phyloP scores from a whole-genome alignment of 2,113 vertebrate species.

The Ranitomeya variabilis region DNA sequence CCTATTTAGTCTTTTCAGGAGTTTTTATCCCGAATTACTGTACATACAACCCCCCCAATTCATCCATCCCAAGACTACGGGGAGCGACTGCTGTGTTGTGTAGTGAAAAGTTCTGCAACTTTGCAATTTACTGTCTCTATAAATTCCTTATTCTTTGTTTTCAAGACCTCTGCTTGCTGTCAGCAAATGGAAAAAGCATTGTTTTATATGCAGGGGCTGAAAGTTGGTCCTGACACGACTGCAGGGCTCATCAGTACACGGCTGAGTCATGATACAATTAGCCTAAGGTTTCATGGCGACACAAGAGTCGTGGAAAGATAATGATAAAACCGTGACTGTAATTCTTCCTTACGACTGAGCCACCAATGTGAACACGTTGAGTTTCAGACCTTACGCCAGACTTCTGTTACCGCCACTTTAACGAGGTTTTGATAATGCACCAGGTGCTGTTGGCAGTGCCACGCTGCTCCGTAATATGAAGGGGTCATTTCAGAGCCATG shows the following conservation, averaged over 20 bases:
- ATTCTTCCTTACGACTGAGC: too few relatives aligned
- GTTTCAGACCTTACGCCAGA: too few relatives aligned
- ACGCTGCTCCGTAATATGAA: too few relatives aligned
- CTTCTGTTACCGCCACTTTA: too few relatives aligned
- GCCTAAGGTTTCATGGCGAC: too few relatives aligned
- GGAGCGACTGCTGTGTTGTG: neutral
- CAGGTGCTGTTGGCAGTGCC: too few relatives aligned
- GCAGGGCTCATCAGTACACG: neutral
- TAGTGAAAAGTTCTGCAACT: neutral
- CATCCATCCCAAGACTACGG: neutral
- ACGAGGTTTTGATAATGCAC: too few relatives aligned
- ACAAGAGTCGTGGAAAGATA: too few relatives aligned
- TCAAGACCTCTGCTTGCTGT: slow-evolving; percentile 1
- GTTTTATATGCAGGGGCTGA: neutral
- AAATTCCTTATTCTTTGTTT: neutral
- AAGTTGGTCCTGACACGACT: neutral
- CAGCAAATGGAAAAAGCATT: neutral
- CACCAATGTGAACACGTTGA: too few relatives aligned
- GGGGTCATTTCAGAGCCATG: too few relatives aligned
- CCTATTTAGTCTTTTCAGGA: neutral
- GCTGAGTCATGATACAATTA: neutral
- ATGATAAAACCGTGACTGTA: too few relatives aligned
- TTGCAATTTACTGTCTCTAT: neutral
- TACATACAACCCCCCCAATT: neutral
- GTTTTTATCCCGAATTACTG: neutral